Evolutionary conservation across 2,113 vertebrate genomes (phyloP).

Genomic region (Nansenia antarctica): DNA sequence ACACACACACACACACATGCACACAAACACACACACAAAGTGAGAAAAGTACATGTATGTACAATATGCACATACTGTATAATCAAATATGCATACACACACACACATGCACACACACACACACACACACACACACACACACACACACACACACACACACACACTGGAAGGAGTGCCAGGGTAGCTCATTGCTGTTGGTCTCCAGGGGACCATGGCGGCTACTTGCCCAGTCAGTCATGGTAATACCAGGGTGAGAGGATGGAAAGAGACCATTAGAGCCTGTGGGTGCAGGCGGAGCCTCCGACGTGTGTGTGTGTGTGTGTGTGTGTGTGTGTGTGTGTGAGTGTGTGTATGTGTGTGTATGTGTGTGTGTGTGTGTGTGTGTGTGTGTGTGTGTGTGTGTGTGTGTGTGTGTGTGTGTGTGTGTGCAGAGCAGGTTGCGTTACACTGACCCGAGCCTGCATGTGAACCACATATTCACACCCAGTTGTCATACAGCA

Average conservation of each 20-base stretch:
- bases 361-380: too few species aligned
- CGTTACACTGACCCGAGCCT: neutral
- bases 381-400: neutral
- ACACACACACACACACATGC: neutral
- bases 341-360: conserved; percentile 6
- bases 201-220: neutral
- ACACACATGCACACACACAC: too few species aligned
- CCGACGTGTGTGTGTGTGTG: conserved; percentile 3
- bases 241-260: conserved; percentile 51
- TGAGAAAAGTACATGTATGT: conserved; percentile 4
- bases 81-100: neutral
- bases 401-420: conserved; percentile 3
- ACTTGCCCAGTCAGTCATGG: conserved; percentile 1
- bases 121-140: too few species aligned
- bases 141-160: neutral
- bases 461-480: conserved; percentile 20
- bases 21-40: too few species aligned
- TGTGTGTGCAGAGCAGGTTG: neutral
- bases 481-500: conserved; percentile 22
- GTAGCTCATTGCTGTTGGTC: neutral
- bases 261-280: conserved; percentile 40
- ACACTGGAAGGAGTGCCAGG: neutral
- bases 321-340: conserved; percentile 14
- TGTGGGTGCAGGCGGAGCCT: conserved; percentile 15
- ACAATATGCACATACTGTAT: neutral